phyloP scores from a whole-genome alignment of 2,797 vertebrate species.

The Pseudotriccus pelzelni region DNA sequence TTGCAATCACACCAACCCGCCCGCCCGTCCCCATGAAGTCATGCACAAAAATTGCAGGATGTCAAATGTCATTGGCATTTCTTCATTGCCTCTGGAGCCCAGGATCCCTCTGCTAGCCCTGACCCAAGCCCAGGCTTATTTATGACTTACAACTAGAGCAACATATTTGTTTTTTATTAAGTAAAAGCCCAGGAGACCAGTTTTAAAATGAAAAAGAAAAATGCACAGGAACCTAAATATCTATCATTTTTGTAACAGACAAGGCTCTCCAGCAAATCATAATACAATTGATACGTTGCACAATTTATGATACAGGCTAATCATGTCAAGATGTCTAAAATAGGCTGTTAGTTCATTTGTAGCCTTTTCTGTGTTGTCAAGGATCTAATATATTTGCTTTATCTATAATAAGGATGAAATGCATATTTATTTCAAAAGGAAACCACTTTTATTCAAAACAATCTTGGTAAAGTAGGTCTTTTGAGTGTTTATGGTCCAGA shows the following conservation, averaged over 20 bases:
- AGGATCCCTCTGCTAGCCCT: not conserved
- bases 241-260: not conserved
- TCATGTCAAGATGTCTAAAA: conserved; percentile 1
- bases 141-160: not conserved
- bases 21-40: conserved; percentile 9
- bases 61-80: conserved; percentile 46
- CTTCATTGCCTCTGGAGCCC: conserved; percentile 36
- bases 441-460: conserved; percentile 9
- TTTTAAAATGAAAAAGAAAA: conserved; percentile 35
- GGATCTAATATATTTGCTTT: not conserved
- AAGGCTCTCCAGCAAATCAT: not conserved
- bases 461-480: not conserved
- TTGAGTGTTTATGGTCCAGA: not conserved
- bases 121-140: conserved; percentile 16
- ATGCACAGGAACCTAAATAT: not conserved
- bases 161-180: not conserved
- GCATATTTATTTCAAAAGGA: not conserved
- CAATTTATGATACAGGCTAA: not conserved
- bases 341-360: not conserved
- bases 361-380: not conserved
- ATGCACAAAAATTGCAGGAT: conserved; percentile 47
- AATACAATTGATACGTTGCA: not conserved
- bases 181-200: not conserved
- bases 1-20: conserved; percentile 26
- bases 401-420: not conserved